Base-by-base conservation (phyloP, 2,888 invertebrate genomes). In the Willowsia nigromaculata region DNA sequence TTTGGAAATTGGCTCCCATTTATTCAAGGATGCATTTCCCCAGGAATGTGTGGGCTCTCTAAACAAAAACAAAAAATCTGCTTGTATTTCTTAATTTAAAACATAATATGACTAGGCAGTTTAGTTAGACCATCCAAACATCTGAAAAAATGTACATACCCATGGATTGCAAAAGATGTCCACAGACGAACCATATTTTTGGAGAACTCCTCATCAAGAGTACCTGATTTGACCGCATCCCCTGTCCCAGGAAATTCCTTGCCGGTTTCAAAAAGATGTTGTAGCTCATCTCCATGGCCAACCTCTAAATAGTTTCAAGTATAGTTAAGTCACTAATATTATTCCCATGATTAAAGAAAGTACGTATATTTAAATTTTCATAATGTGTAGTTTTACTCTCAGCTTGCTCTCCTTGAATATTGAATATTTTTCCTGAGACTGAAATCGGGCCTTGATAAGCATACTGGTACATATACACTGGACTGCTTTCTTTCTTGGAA, bases 221-320 rank as follows among this genome's bases (percentile, higher is more conserved):
- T 22, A 22, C 47, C 76, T 3, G 7, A 7, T 22, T 71, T 22
- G 3, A 40, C 25, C 0, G 40, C 3, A 22, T n/a, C n/a, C 0
- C n/a, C n/a, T 15, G 18, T 1, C 7, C 30, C 37, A 5, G 37
- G 37, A 25, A 59, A 59, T 7, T 27, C 4, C 1, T n/a, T 25
- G 27, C 4, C 15, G 5, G 68, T 11, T n/a, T 47, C 11, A 47
- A 88, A 88, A 11, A 40, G 59, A 15, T 47, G 33, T 30, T n/a
- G n/a, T 15, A 88, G 30, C 13, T 88, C 88, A 33, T 88, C 88
- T 11, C 65, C 88, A 27, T 88, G 88, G 0, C 83, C 83, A 47
- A 88, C 83, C 65, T n/a, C 87, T 71, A 37, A 11, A 59, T 40
- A 43, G 6, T 22, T 22, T 1, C 9, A 76, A 50, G 50, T 27